phyloP scores from a whole-genome alignment of 2,888 invertebrate genomes.

The Plebejus melissa region DNA sequence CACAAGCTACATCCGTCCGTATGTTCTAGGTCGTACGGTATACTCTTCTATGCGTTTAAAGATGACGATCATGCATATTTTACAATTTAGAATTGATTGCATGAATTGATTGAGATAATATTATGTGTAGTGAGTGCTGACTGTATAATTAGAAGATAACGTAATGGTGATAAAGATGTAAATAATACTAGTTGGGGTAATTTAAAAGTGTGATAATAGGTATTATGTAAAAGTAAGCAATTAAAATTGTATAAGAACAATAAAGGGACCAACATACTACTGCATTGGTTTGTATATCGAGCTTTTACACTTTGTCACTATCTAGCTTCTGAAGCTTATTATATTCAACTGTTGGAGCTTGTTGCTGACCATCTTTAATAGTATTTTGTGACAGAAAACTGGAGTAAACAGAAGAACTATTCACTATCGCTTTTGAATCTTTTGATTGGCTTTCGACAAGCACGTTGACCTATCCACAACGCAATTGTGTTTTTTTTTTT shows the following conservation, averaged over 20 bases:
- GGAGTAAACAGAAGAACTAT: not conserved
- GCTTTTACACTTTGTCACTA: no score
- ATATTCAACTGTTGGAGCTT: no score
- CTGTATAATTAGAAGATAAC: constrained; percentile 13
- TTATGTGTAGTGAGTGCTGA: constrained; percentile 6
- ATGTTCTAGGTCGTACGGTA: not conserved
- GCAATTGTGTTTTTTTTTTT: no score
- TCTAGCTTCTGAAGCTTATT: no score
- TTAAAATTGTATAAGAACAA: not conserved
- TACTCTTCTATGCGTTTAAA: not conserved
- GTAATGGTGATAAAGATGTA: not conserved
- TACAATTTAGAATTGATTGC: constrained; percentile 21
- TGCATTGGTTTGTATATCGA: not conserved
- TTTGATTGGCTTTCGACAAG: no score
- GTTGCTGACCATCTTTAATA: not conserved
- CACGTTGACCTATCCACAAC: not conserved
- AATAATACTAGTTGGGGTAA: not conserved
- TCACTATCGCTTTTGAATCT: no score
- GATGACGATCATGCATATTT: constrained; percentile 23
- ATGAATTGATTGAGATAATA: not conserved
- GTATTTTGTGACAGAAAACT: not conserved
- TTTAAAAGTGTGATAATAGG: not conserved
- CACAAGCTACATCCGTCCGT: not conserved
- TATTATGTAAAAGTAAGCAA: not conserved
- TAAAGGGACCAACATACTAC: not conserved